Evolutionary conservation across 2,797 vertebrate species (phyloP).

Genomic region (Eremophila alpestris): DNA sequence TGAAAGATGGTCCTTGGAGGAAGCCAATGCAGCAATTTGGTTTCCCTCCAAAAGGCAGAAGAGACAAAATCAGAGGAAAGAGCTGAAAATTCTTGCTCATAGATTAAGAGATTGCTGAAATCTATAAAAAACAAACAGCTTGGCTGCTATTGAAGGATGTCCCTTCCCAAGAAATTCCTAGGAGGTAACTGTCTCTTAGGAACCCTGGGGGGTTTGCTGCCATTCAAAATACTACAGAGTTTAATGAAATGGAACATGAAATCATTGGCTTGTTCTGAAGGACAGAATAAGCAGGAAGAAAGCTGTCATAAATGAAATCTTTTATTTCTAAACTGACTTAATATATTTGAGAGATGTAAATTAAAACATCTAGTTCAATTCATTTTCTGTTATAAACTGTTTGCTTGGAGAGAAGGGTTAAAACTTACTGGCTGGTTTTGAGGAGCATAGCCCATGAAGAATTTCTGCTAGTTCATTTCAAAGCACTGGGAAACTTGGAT

Average conservation of each 20-base stretch:
- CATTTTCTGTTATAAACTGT: not conserved
- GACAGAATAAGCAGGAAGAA: not conserved
- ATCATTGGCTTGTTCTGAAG: not conserved
- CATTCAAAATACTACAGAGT: not conserved
- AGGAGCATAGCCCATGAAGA: not conserved
- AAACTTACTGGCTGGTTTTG: not conserved
- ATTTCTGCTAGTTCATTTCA: not conserved
- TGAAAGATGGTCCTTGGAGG: not conserved
- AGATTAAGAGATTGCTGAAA: not conserved
- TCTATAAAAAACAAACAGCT: not conserved
- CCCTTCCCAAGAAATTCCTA: not conserved
- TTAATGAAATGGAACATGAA: not conserved
- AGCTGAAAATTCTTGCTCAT: not conserved
- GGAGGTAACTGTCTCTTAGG: not conserved
- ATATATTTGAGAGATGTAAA: not conserved
- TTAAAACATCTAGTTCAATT: not conserved
- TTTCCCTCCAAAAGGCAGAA: not conserved
- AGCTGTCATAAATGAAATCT: not conserved
- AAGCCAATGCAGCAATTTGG: not conserved
- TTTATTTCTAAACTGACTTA: not conserved
- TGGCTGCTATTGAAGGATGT: not conserved
- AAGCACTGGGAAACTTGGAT: not conserved
- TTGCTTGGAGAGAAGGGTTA: not conserved
- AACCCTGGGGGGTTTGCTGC: not conserved
- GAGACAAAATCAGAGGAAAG: not conserved